Percentiles rank a stretch among this genome's conserved stretches.
phyloP scores from a whole-genome alignment of 2,888 invertebrate species.

The Philhelius pedissequus region DNA sequence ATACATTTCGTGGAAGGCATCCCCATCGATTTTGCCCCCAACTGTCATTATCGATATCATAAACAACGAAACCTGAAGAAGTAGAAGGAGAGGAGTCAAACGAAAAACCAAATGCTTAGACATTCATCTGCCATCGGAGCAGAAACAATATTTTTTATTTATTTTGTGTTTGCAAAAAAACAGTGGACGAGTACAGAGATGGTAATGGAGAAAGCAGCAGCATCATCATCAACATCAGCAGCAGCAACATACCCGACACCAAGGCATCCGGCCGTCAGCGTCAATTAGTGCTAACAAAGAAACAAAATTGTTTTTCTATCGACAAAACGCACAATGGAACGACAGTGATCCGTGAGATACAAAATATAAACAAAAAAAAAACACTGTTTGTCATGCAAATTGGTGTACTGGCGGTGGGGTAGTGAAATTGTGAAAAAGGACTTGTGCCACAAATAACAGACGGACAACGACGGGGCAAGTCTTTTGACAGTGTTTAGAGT shows the following conservation, averaged over 20 bases:
- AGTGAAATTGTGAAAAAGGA: constrained; percentile 45
- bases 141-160: constrained; percentile 34
- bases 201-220: constrained; percentile 59
- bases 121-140: constrained; percentile 22
- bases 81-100: neutral
- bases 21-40: constrained; percentile 17
- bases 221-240: neutral
- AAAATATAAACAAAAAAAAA: neutral
- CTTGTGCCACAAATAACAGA: constrained; percentile 49
- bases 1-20: neutral
- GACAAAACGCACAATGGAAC: constrained; percentile 51
- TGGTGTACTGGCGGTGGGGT: constrained; percentile 13
- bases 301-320: constrained; percentile 53
- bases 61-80: neutral
- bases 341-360: constrained; percentile 31
- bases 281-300: constrained; percentile 62
- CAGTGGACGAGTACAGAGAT: constrained; percentile 17
- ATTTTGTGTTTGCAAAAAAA: constrained; percentile 2
- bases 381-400: constrained; percentile 36
- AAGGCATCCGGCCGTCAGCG: constrained; percentile 63
- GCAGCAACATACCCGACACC: constrained; percentile 9
- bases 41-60: neutral
- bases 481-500: constrained; percentile 32
- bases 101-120: constrained; percentile 43
- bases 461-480: constrained; percentile 30